These are phyloP conservation scores for Proteles cristata DNA, from an alignment of 2,113 vertebrate genomes.

Conservation along the genomic window DNA sequence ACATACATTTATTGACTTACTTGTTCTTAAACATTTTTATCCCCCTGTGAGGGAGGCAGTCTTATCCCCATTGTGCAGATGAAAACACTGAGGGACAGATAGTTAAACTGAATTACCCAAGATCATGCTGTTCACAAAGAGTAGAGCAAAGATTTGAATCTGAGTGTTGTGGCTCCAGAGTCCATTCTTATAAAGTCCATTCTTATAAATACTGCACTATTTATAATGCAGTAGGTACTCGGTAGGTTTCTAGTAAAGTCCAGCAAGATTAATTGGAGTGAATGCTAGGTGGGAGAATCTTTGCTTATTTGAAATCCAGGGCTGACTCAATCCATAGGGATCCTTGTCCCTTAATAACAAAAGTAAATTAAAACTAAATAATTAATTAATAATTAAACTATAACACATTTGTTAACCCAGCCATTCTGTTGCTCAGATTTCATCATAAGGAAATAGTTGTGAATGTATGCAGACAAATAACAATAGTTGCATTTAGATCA, in stretches of 20 bases:
- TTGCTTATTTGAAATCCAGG: constrained; percentile 35
- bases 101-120: neutral
- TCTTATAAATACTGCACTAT: neutral
- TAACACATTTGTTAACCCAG: constrained; percentile 1
- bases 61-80: neutral
- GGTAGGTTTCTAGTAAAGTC: neutral
- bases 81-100: neutral
- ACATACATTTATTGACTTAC: neutral
- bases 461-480: constrained; percentile 3
- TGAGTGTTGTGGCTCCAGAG: neutral
- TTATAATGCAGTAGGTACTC: neutral
- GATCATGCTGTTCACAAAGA: neutral
- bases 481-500: constrained; percentile 9
- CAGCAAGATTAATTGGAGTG: constrained; percentile 31
- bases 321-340: constrained; percentile 10
- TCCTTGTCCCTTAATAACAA: constrained; percentile 51
- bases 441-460: constrained; percentile 17
- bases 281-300: constrained; percentile 20
- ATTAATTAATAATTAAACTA: constrained; percentile 45
- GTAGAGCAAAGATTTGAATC: neutral
- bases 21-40: neutral
- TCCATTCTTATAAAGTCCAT: no score
- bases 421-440: constrained; percentile 40
- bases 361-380: constrained; percentile 63
- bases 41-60: neutral